Percentiles rank a stretch among this genome's conserved stretches.
These are phyloP conservation scores for Boleophthalmus pectinirostris DNA, from an alignment of 2,113 vertebrate genomes.

Conservation along the genomic window DNA sequence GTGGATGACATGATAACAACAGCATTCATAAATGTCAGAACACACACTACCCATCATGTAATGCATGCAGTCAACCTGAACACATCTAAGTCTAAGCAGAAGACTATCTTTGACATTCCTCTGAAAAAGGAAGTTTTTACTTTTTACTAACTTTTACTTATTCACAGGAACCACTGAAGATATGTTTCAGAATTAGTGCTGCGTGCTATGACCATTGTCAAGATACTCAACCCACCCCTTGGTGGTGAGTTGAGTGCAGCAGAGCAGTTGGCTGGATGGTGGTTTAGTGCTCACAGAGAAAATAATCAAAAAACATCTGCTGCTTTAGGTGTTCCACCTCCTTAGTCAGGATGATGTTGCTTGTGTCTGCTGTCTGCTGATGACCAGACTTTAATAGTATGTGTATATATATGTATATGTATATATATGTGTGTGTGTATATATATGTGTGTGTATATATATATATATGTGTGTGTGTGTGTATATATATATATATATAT, in stretches of 20 bases:
- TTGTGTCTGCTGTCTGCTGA: no score
- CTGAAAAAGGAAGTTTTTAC: background rate
- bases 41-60: background rate
- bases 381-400: no score
- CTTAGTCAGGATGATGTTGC: no score
- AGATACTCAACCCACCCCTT: conserved; percentile 33
- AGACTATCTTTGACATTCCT: background rate
- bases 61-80: background rate
- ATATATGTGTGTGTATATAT: no score
- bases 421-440: no score
- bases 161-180: conserved; percentile 6
- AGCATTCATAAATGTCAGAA: conserved; percentile 3
- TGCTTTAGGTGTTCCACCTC: conserved; percentile 35
- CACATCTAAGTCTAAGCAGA: background rate
- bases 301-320: conserved; percentile 41
- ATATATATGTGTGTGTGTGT: no score
- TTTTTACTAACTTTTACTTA: no score
- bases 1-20: background rate
- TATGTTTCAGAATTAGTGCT: conserved; percentile 30
- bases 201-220: conserved; percentile 16
- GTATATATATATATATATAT: no score
- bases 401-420: no score
- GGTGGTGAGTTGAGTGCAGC: conserved; percentile 29
- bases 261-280: conserved; percentile 27
- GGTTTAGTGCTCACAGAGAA: conserved; percentile 32